Evolutionary conservation across 2,113 vertebrate genomes (phyloP).

Genomic region (Sterna hirundo): DNA sequence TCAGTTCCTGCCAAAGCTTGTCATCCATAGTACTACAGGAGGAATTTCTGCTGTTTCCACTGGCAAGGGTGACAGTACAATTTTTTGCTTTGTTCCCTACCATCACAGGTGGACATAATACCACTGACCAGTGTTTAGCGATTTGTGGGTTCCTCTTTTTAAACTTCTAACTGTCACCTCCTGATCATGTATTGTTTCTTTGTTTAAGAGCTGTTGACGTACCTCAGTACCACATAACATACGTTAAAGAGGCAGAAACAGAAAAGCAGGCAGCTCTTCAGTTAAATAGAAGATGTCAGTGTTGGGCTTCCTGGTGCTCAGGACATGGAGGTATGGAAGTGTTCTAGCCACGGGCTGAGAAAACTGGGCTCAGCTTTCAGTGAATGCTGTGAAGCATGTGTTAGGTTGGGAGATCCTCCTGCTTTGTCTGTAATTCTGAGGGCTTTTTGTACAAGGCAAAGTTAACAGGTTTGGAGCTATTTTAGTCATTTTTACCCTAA

Average conservation of each 20-base stretch:
- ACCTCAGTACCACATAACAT: fast-evolving
- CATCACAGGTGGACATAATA: neutral
- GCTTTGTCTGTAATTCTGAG: neutral
- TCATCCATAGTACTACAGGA: neutral
- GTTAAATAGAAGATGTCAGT: neutral
- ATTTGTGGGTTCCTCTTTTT: neutral
- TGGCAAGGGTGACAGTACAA: neutral
- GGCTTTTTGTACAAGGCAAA: neutral
- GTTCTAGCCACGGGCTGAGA: neutral
- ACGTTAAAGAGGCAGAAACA: neutral
- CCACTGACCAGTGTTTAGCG: neutral
- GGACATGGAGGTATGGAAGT: neutral
- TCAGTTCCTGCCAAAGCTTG: neutral
- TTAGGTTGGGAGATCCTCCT: neutral
- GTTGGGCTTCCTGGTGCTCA: neutral
- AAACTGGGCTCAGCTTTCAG: neutral
- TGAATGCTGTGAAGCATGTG: neutral
- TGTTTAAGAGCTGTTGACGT: neutral
- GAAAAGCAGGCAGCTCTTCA: neutral
- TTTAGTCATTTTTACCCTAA: neutral
- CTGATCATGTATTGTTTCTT: neutral
- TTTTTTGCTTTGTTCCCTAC: neutral
- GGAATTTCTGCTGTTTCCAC: neutral
- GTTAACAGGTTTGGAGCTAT: neutral
- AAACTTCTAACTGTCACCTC: neutral